Evolutionary conservation across 2,888 invertebrate genomes (phyloP).

Genomic region (Lepidochitona cinerea): DNA sequence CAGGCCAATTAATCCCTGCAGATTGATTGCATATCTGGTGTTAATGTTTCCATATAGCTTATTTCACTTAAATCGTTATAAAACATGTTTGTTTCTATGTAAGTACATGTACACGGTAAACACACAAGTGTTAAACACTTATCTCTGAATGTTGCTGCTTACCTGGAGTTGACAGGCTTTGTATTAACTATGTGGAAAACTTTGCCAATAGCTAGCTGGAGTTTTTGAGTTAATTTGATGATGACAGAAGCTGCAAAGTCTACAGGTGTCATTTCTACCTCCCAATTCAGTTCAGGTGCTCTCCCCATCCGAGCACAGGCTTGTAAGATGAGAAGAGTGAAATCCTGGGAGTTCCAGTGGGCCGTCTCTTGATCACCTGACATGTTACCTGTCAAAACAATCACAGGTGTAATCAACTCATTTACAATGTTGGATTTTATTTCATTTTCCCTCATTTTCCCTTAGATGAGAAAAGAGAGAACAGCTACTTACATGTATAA

Average conservation of each 20-base stretch:
- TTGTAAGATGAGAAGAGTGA: constrained; percentile 68
- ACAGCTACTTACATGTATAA: too few relatives aligned
- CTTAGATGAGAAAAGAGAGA: too few relatives aligned
- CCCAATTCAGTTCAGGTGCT: constrained; percentile 67
- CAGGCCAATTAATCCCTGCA: too few relatives aligned
- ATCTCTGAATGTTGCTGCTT: background rate
- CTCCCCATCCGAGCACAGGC: constrained; percentile 55
- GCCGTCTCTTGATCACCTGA: constrained; percentile 63
- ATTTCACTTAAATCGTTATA: too few relatives aligned
- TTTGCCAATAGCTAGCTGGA: constrained; percentile 65
- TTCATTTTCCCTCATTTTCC: too few relatives aligned
- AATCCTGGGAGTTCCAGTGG: constrained; percentile 70
- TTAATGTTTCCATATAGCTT: too few relatives aligned
- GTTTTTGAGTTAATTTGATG: constrained; percentile 58
- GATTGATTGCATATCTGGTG: too few relatives aligned
- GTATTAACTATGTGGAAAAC: constrained; percentile 69
- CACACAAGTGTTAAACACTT: too few relatives aligned
- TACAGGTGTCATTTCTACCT: constrained; percentile 71
- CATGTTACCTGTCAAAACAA: constrained; percentile 67
- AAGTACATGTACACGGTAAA: too few relatives aligned
- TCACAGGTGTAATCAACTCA: too few relatives aligned
- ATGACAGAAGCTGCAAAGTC: constrained; percentile 69
- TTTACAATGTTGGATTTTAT: too few relatives aligned
- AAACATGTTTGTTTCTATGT: too few relatives aligned
- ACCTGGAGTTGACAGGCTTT: constrained; percentile 60